Evolutionary conservation across 2,113 vertebrate genomes (phyloP), one percentile per base, ranked within the genome.

Genomic region (Heteronetta atricapilla): DNA sequence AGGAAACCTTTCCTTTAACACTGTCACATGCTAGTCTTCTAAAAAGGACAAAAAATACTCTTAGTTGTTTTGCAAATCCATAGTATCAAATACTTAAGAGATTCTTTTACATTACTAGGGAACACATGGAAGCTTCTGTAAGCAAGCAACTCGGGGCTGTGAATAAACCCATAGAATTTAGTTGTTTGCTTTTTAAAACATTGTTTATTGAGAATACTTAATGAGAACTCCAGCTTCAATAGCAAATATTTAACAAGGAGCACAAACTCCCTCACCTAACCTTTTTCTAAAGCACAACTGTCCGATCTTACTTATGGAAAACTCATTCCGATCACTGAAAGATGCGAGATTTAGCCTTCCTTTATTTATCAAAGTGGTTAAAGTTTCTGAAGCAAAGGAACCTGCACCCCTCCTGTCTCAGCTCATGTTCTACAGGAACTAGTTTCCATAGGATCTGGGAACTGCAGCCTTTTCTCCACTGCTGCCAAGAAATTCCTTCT

Each of bases 231-330:
- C n/a, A 55, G 34, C 42, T 90, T 97, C 67, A 81, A 93, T 16
- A 64, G 94, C 82, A 92, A 96, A 95, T 95, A 92, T 94, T 97
- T 97, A 95, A 96, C 83, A 86, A 86, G 89, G 89, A 86, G 17
- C 60, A 79, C 83, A 74, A 76, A 85, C 86, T 88, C 78, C 68
- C 70, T 82, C 78, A 70, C 23, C 77, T n/a, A 56, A 88, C 36
- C 34, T 82, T 74, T 29, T 85, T 82, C 70, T 88, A 88, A 90
- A 82, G 77, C 74, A 84, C 81, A 89, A 82, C 80, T 77, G 44
- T 66, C 50, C 36, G 67, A 40, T 69, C 23, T 70, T 62, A 50
- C 59, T 50, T 66, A 11, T 9, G 17, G 21, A 81, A 91, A 94
- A 84, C 52, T 82, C 73, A 75, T 64, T 63, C 63, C 44, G 40